Base-by-base conservation (phyloP, 2,113 vertebrate species). In the Silurus meridionalis region DNA sequence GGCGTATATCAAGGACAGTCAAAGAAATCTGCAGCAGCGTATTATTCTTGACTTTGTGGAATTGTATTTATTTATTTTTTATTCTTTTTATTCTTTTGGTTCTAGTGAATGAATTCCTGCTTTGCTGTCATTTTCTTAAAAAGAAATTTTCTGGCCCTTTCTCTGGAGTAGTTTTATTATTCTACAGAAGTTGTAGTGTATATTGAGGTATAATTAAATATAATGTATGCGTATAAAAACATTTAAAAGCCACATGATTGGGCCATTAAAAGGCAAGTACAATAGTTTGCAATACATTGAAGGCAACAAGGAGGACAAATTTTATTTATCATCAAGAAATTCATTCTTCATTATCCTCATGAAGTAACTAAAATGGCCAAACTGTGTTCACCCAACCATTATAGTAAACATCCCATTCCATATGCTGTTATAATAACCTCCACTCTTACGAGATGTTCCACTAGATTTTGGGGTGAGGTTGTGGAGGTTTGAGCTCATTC, bases 1-100 rank as follows among this genome's bases (percentile, higher is more conserved):
- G 5, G 90, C 87, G 90, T 85, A 87, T 93, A 91, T 91, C 92
- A 92, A 88, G 0, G 66, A 79, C 55, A 80, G 86, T 80, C 77
- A 80, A 63, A 57, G 55, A 67, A 19, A 78, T 6, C 25, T 23
- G 8, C 57, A 46, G 8, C 28, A 46, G 57, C 4, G 61, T 28
- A 46, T 17, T 61, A 21, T 48, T 55, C 52, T 77, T 37, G 8
- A 61, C 57, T 61, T 60, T 2, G 37, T 37, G 37, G 37, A 37
- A 37, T 23, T 21, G 10, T 23, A 13, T 79, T 80, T 0, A n/a
- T n/a, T 23, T 81, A 23, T 21, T 81, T 19, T 55, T 48, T 48
- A 28, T 67, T 21, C 5, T 60, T 37, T 28, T 75, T 61, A 5
- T 46, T 17, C 25, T 37, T 84, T 28, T 86, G 0, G 67, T 13